Base-by-base conservation (phyloP, 1,140 invertebrate genomes). In the Physella acuta region DNA sequence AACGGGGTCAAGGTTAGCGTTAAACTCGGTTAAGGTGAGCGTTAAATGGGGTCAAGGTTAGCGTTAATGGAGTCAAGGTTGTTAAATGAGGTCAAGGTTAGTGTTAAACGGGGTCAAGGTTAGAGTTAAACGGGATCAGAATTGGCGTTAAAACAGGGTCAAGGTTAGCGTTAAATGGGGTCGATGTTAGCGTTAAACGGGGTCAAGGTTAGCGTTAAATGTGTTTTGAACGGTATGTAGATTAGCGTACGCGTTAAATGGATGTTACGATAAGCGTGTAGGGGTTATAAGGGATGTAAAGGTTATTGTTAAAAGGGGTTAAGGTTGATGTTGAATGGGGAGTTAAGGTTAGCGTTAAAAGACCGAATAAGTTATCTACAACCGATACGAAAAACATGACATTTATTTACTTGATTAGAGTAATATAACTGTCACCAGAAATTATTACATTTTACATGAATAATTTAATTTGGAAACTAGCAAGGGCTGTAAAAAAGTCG, bases 261-360 rank as follows among this genome's bases (percentile, higher is more conserved):
- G n/a, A 11, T 11, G n/a, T n/a, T n/a, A n/a, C n/a, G n/a, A n/a
- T n/a, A n/a, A n/a, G n/a, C n/a, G n/a, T n/a, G n/a, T 49, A 49
- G n/a, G n/a, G n/a, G 11, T 14, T 49, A 11, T n/a, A n/a, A n/a
- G n/a, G n/a, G n/a, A n/a, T n/a, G n/a, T n/a, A n/a, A n/a, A n/a
- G n/a, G n/a, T n/a, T n/a, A n/a, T n/a, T n/a, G n/a, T n/a, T n/a
- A n/a, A n/a, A n/a, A n/a, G n/a, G n/a, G n/a, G n/a, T n/a, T n/a
- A n/a, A n/a, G 33, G 95, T 96, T 99, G 92, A 75, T 84, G 84
- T 55, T 28, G 11, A 28, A 53, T 11, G 33, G 33, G 33, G n/a
- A n/a, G 58, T 49, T n/a, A 14, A 26, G 11, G 53, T 5, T 11
- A 34, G 58, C 11, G 26, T n/a, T 14, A 60, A 28, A 31, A 28